These are phyloP conservation scores for Calliscelio sp. DNA, from an alignment of 2,888 invertebrate species.

Conservation along the genomic window DNA sequence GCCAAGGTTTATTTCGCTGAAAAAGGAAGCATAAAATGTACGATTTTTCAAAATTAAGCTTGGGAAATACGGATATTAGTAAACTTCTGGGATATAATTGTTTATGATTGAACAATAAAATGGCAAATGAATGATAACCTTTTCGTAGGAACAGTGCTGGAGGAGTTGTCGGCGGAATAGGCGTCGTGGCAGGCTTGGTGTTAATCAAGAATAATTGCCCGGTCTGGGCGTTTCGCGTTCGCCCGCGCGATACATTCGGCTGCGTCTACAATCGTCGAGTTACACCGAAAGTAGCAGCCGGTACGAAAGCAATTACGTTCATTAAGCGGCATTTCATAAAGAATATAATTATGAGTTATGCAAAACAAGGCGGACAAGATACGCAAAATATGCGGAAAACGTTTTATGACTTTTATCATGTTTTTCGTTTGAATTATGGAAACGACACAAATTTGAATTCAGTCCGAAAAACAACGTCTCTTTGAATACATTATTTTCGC, in stretches of 20 bases:
- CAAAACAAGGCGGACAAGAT: slow-evolving; percentile 68
- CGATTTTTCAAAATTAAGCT: no score
- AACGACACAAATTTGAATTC: slow-evolving; percentile 70
- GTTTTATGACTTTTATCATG: slow-evolving; percentile 67
- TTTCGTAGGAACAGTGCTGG: slow-evolving; percentile 14
- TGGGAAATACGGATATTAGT: no score
- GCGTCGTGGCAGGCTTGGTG: slow-evolving; percentile 58
- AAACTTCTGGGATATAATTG: slow-evolving; percentile 2
- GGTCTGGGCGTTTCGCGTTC: slow-evolving; percentile 65
- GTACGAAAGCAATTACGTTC: slow-evolving; percentile 72
- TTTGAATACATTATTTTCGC: slow-evolving; percentile 68
- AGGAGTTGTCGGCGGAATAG: slow-evolving; percentile 32
- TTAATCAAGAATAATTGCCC: slow-evolving; percentile 80
- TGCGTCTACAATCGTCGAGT: slow-evolving; percentile 74
- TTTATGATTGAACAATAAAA: slow-evolving; percentile 43
- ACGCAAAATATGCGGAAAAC: slow-evolving; percentile 67
- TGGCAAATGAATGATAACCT: not conserved
- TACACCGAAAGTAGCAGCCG: slow-evolving; percentile 71
- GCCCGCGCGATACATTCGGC: slow-evolving; percentile 72
- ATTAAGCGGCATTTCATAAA: slow-evolving; percentile 72
- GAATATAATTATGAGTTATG: slow-evolving; percentile 74
- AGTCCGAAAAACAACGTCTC: slow-evolving; percentile 64
- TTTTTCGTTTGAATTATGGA: slow-evolving; percentile 70
- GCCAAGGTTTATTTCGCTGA: no score
- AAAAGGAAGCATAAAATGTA: no score